Base-by-base conservation (phyloP, 2,797 vertebrate genomes). In the Odontamblyopus lacepedii region DNA sequence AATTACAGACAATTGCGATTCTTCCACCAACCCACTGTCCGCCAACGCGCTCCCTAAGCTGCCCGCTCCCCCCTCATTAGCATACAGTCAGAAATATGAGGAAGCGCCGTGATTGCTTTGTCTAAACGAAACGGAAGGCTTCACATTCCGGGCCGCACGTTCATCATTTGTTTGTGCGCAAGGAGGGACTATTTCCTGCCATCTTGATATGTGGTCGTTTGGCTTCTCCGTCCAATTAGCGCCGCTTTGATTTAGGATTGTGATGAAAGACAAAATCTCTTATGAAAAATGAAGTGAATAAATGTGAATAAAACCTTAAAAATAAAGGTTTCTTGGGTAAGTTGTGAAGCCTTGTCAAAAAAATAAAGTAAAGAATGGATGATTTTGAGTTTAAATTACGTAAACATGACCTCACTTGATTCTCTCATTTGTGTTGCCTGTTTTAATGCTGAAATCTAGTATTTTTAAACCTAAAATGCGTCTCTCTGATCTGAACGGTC, bases 111-210 rank as follows among this genome's bases (percentile, higher is more conserved):
- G 35, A 75, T 71, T 74, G 73, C 38, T 74, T 71, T 71, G 60
- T 69, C 3, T 55, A 73, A 78, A 81, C 63, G 30, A 80, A 85
- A 76, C 78, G 71, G 63, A 82, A 75, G 74, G 78, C 11, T 78
- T 66, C 66, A 75, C 55, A 48, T 26, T 70, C 67, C 75, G 66
- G 50, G 56, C 73, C 71, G 18, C 13, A 62, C 67, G 79, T 74
- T 66, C 56, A 44, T 63, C n/a, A 29, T 79, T 75, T 56, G 68
- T 85, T 68, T 80, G 73, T 69, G 69, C 75, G 29, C 63, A 73
- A 80, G 78, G 32, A 72, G 23, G 50, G 73, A 27, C 6, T 61
- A 5, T 66, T 63, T 50, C 71, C 66, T 5, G 29, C 35, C 23
- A 61, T 73, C 51, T 1, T 71, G 32, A 63, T 5, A 41, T 41